Conservation (phyloP, 2,797 vertebrate species). For the Pitangus sulphuratus region DNA sequence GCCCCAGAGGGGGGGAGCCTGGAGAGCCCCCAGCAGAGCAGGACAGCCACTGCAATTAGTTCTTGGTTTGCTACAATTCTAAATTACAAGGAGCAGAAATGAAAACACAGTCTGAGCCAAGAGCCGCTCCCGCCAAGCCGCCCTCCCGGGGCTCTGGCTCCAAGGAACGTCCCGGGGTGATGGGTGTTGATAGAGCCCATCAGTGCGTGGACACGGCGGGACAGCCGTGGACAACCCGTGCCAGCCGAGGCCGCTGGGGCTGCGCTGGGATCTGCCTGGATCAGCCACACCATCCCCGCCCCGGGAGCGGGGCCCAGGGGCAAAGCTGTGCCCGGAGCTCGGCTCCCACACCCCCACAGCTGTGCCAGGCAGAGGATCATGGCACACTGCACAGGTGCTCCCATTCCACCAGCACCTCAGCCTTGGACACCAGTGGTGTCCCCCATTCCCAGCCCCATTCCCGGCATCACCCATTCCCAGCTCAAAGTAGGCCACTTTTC, state of each 20-base stretch:
- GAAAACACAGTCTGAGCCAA: conserved; percentile 24
- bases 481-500: not conserved
- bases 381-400: not conserved
- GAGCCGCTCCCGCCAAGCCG: not conserved
- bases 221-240: not conserved
- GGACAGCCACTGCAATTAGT: not conserved
- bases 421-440: not conserved
- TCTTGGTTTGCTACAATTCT: not conserved
- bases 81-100: not conserved
- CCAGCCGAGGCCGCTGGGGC: too few relatives aligned
- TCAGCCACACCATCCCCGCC: too few relatives aligned
- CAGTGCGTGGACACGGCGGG: not conserved
- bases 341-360: not conserved
- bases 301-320: not conserved
- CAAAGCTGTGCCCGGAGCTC: accelerated
- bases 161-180: not conserved
- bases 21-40: not conserved
- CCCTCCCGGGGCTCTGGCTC: not conserved
- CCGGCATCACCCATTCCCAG: not conserved
- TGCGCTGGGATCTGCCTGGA: too few relatives aligned
- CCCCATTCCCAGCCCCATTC: not conserved
- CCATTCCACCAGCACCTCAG: not conserved
- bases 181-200: not conserved
- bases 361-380: not conserved
- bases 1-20: not conserved